Percentiles rank a stretch among this genome's conserved stretches.
Evolutionary conservation across 2,113 vertebrate genomes (phyloP).

Genomic region (Naja naja): DNA sequence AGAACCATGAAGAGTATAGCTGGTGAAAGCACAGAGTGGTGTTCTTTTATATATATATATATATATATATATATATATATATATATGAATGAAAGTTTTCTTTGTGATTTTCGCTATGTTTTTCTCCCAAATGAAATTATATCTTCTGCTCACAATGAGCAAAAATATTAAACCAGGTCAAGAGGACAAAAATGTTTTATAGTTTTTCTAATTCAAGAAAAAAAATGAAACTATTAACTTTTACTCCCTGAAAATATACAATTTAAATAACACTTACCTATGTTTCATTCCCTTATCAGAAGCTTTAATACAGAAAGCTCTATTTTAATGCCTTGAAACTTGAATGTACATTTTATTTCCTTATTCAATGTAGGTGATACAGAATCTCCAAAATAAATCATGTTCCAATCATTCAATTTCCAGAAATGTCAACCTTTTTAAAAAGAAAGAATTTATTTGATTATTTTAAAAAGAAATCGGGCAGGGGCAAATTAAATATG

Average conservation of each 20-base stretch:
- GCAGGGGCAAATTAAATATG: background rate
- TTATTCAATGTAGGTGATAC: constrained; percentile 9
- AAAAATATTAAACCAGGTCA: background rate
- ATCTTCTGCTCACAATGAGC: constrained; percentile 20
- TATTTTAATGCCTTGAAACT: constrained; percentile 36
- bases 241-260: constrained; percentile 13
- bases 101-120: constrained; percentile 11
- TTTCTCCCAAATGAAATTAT: constrained; percentile 17
- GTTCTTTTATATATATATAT: background rate
- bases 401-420: background rate
- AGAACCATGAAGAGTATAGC: background rate
- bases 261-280: background rate
- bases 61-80: background rate
- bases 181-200: background rate
- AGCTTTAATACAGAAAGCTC: constrained; percentile 24
- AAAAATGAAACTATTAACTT: background rate
- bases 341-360: constrained; percentile 33
- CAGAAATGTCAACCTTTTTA: background rate
- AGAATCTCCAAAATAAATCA: constrained; percentile 1
- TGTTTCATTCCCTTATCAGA: background rate
- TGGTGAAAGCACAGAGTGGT: background rate
- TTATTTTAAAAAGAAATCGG: constrained; percentile 10
- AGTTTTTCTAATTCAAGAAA: constrained; percentile 1
- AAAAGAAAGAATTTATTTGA: background rate
- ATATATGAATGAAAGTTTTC: background rate